These are phyloP conservation scores for Drosophila murphyi DNA, from an alignment of 1,140 invertebrate genomes.

Conservation along the genomic window DNA sequence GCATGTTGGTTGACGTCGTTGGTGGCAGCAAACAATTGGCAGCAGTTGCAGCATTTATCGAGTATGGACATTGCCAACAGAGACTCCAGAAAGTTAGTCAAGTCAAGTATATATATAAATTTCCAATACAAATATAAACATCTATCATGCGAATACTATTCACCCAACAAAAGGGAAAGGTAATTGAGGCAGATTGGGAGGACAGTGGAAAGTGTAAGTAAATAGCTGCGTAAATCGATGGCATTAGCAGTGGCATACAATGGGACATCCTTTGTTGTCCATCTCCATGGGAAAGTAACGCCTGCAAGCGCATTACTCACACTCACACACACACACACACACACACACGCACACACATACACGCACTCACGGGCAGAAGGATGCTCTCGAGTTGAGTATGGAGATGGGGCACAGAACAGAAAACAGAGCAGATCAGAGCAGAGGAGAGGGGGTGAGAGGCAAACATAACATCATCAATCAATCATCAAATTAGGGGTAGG, in stretches of 20 bases:
- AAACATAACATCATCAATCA: conserved; percentile 69
- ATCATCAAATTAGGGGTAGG: conserved; percentile 44
- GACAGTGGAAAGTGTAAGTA: not conserved
- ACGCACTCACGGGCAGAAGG: not conserved
- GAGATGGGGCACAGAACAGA: conserved; percentile 16
- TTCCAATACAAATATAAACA: not conserved
- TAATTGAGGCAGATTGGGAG: conserved; percentile 10
- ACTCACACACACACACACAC: conserved; percentile 6
- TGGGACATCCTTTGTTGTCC: conserved; percentile 4
- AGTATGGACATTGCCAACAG: not conserved
- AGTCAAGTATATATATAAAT: conserved; percentile 2
- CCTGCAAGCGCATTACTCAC: conserved; percentile 35
- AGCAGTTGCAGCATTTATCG: conserved; percentile 14
- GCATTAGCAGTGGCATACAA: conserved; percentile 36
- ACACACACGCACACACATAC: not conserved
- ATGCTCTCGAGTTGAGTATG: not conserved
- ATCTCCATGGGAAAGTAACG: conserved; percentile 3
- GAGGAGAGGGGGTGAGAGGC: not conserved
- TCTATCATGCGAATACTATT: not conserved
- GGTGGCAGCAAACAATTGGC: not conserved
- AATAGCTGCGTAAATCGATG: conserved; percentile 36
- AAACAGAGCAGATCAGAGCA: conserved; percentile 8
- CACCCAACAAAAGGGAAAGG: not conserved
- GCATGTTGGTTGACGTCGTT: not conserved
- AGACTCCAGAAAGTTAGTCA: conserved; percentile 42